Base-by-base conservation (phyloP, 2,888 invertebrate genomes). In the Geophilus truncorum region DNA sequence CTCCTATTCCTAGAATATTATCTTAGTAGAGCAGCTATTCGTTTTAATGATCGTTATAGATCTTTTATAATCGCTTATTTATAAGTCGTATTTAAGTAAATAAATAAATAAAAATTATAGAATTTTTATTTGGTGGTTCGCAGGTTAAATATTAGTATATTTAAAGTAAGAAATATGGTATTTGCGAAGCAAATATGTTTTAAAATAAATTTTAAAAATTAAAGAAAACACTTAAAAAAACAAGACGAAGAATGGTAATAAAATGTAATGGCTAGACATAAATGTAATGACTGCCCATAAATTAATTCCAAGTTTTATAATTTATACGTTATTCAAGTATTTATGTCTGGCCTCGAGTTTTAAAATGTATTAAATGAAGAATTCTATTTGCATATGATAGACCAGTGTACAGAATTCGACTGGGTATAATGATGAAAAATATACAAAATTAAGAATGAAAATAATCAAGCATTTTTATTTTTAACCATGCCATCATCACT, bases 51-150 rank as follows among this genome's bases (percentile, higher is more conserved):
- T 62, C 57, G 57, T 62, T 62, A 23, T 62, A 62, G 57, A 62
- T 62, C 57, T 62, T 62, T 62, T 62, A 62, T 40, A 40, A 40
- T 62, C 23, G 57, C 57, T 62, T 62, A 62, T 23, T 21, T 23
- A 62, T 62, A 21, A 62, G 5, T 62, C 23, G 23, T 62, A 62
- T 62, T 62, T 62, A 23, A 62, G 21, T 21, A 62, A 62, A 62
- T n/a, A n/a, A n/a, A n/a, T n/a, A 62, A 62, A 23, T 62, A 10
- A 62, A 51, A 62, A 62, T 21, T 62, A 62, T 62, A 62, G 21
- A 21, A 62, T 62, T 62, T 62, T 62, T 62, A 62, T 62, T 62
- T 62, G 57, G 57, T 62, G 57, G 57, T 62, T 62, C 57, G 57
- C 23, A 62, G 21, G 57, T 23, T 23, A 62, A 62, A 21, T 23